Percentiles rank a stretch among this genome's conserved stretches.
phyloP scores from a whole-genome alignment of 1,140 invertebrate genomes.

The Cardiocondyla obscurior region DNA sequence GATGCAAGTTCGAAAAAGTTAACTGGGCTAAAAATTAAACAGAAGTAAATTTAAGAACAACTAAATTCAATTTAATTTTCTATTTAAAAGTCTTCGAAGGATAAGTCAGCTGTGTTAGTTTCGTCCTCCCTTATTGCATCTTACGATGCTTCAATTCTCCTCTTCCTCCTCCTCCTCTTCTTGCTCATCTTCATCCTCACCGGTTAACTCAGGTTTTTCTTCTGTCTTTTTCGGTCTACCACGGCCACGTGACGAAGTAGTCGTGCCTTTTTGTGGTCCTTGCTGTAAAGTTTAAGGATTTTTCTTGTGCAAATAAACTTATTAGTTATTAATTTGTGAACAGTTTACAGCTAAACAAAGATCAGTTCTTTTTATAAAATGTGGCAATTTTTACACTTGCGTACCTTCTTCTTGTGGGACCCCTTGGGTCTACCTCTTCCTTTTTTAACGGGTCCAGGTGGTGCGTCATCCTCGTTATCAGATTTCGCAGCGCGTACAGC shows the following conservation, averaged over 20 bases:
- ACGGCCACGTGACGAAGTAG: slow-evolving; percentile 78
- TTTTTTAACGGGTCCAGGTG: slow-evolving; percentile 82
- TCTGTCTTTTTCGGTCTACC: slow-evolving; percentile 83
- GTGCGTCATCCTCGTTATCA: slow-evolving; percentile 81
- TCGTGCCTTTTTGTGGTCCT: slow-evolving; percentile 74
- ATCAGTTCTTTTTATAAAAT: not conserved
- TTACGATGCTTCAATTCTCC: slow-evolving; percentile 75
- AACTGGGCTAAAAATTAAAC: slow-evolving; percentile 40
- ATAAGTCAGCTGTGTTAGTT: slow-evolving; percentile 59
- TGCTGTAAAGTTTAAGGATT: slow-evolving; percentile 66
- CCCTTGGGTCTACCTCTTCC: slow-evolving; percentile 83
- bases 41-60: slow-evolving; percentile 57
- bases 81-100: slow-evolving; percentile 63
- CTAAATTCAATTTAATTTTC: slow-evolving; percentile 43
- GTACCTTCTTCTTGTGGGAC: slow-evolving; percentile 83
- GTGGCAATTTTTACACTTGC: not conserved
- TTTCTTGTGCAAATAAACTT: slow-evolving; percentile 10
- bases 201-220: slow-evolving; percentile 83
- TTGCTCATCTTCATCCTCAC: slow-evolving; percentile 83
- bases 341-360: not conserved
- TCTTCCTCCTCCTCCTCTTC: slow-evolving; percentile 83
- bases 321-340: not conserved
- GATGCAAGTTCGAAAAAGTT: slow-evolving; percentile 13
- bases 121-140: slow-evolving; percentile 43
- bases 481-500: slow-evolving; percentile 77